Conservation (phyloP, 2,113 vertebrate species). For the Athene noctua region DNA sequence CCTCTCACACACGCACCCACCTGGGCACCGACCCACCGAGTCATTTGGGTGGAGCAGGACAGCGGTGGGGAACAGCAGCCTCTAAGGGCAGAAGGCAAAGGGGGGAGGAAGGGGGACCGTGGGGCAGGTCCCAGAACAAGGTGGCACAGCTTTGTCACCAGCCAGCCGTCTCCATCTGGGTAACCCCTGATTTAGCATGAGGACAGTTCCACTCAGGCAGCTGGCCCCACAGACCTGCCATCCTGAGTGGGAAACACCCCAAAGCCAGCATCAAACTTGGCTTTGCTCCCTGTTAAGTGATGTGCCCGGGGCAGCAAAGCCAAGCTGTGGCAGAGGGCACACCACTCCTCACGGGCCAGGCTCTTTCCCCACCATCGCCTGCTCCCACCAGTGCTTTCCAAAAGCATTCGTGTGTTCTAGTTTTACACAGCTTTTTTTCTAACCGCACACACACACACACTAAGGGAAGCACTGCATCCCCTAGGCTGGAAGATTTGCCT, state of each 20-base stretch:
- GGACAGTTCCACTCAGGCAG: not conserved
- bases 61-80: not conserved
- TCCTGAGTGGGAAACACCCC: not conserved
- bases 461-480: not conserved
- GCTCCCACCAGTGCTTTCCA: not conserved
- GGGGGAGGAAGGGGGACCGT: not conserved
- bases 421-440: not conserved
- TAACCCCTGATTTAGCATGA: not conserved
- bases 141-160: not conserved
- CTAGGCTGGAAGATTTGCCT: not conserved
- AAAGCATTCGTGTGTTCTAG: fast-evolving
- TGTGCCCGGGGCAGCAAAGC: not conserved
- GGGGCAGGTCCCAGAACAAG: not conserved
- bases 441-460: not conserved
- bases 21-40: not conserved
- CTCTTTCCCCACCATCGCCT: not conserved
- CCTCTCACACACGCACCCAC: not conserved
- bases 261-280: not conserved
- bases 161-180: not conserved
- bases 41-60: not conserved
- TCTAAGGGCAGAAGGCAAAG: too few relatives aligned
- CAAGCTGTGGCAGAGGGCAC: not conserved
- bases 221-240: not conserved
- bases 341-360: not conserved
- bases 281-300: not conserved